phyloP scores from a whole-genome alignment of 2,797 vertebrate species.

The Cossypha caffra region DNA sequence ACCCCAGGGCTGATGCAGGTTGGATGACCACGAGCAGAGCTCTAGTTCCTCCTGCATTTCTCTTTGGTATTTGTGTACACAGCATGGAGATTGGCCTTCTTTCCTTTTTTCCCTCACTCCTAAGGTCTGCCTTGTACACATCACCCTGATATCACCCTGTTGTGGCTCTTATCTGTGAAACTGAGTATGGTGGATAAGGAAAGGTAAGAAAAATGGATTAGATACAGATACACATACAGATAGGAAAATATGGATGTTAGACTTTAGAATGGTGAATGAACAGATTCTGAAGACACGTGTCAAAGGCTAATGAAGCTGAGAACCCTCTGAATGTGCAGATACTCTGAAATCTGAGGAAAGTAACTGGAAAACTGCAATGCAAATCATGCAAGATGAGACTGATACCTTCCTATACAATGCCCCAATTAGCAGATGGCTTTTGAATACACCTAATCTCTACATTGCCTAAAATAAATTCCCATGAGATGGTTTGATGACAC shows the following conservation, averaged over 20 bases:
- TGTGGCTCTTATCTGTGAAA: neutral
- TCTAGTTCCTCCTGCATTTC: neutral
- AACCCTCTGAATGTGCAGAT: neutral
- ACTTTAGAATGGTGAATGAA: neutral
- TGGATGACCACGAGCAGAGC: rapidly evolving
- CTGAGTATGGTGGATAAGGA: neutral
- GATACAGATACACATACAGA: neutral
- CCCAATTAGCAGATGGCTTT: neutral
- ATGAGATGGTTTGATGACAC: neutral
- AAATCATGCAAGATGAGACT: neutral
- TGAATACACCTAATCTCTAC: neutral
- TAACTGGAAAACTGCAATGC: neutral
- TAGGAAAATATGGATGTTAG: neutral
- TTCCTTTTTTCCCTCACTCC: neutral
- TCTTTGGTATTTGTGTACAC: neutral
- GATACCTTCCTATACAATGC: neutral
- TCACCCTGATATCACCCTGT: neutral
- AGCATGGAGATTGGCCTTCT: neutral
- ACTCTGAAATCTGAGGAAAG: neutral
- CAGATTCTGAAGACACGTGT: neutral
- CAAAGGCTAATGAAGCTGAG: neutral
- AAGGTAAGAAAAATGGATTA: neutral
- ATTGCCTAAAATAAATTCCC: neutral
- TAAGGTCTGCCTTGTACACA: neutral
- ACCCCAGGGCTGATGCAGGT: neutral